Evolutionary conservation across 1,140 invertebrate species (phyloP).

Genomic region (Dendrolimus punctatus): DNA sequence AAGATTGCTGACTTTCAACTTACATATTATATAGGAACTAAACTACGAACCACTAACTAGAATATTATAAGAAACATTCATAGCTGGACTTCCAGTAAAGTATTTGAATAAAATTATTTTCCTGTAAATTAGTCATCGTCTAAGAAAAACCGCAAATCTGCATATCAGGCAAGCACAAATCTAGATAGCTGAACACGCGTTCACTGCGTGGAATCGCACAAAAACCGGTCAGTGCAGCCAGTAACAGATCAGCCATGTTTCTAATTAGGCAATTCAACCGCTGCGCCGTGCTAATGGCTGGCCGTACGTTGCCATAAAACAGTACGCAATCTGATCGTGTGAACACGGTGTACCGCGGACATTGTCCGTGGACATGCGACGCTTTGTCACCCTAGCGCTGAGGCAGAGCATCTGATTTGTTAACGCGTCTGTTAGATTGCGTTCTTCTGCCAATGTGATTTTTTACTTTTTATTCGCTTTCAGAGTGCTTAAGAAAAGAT

Average conservation of each 20-base stretch:
- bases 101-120: no score
- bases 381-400: constrained; percentile 54
- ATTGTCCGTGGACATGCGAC: constrained; percentile 59
- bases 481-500: no score
- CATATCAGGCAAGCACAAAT: neutral
- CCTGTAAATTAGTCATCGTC: no score
- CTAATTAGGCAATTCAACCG: constrained; percentile 65
- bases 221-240: constrained; percentile 32
- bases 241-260: constrained; percentile 33
- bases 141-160: constrained; percentile 6
- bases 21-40: no score
- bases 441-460: no score
- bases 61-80: no score
- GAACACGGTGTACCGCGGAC: constrained; percentile 55
- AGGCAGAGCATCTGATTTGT: constrained; percentile 19
- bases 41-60: no score
- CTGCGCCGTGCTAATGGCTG: constrained; percentile 46
- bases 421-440: neutral
- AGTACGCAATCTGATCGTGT: constrained; percentile 61
- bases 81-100: no score
- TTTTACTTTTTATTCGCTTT: no score
- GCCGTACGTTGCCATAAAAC: constrained; percentile 48
- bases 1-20: no score
- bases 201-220: neutral
- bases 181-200: constrained; percentile 18